phyloP scores from a whole-genome alignment of 1,140 invertebrate genomes.

The Brachionus sp. region DNA sequence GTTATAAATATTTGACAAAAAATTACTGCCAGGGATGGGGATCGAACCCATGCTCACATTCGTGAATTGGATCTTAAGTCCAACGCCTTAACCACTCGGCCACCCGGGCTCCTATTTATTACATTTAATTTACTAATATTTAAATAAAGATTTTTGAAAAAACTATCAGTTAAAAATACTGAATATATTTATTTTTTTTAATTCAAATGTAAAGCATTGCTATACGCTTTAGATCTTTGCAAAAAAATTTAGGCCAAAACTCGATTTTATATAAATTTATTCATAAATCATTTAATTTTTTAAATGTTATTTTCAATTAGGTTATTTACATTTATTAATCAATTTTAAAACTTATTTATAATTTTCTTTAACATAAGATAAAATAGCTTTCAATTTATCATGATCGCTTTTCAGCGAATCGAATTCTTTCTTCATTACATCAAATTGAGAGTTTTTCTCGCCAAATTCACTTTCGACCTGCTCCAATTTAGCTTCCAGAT shows the following conservation, averaged over 20 bases:
- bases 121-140: background rate
- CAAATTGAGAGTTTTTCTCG: background rate
- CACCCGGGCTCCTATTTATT: background rate
- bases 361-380: constrained; percentile 46
- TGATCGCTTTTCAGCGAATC: background rate
- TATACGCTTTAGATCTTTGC: background rate
- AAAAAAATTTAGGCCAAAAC: background rate
- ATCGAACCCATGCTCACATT: constrained; percentile 40
- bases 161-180: background rate
- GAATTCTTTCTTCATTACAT: background rate
- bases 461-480: background rate
- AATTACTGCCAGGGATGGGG: constrained; percentile 26
- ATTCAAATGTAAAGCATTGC: background rate
- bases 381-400: constrained; percentile 11
- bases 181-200: background rate
- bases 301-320: background rate
- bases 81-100: constrained; percentile 39
- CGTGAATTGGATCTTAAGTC: constrained; percentile 41
- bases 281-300: background rate
- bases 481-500: background rate
- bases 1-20: background rate
- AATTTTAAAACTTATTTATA: constrained; percentile 2
- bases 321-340: background rate
- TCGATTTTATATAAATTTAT: background rate
- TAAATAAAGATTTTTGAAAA: background rate